Evolutionary conservation across 1,140 invertebrate species (phyloP).

Genomic region (Homalodisca vitripennis): DNA sequence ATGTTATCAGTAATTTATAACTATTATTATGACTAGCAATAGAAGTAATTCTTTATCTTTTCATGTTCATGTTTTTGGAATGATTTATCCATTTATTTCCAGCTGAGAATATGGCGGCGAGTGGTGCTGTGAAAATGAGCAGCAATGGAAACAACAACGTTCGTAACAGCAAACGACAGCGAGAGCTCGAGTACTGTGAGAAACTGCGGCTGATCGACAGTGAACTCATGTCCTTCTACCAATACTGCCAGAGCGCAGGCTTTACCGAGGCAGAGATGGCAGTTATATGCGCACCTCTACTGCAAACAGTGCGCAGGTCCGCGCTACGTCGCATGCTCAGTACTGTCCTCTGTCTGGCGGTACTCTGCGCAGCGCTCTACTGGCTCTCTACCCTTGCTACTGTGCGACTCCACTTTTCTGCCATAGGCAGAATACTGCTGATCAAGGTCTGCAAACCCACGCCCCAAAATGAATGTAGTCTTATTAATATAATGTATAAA

Average conservation of each 20-base stretch:
- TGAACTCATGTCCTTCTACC: slow-evolving; percentile 58
- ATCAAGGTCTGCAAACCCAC: no score
- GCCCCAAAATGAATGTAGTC: no score
- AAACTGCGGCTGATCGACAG: slow-evolving; percentile 49
- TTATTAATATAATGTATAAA: no score
- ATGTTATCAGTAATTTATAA: no score
- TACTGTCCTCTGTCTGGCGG: slow-evolving; percentile 48
- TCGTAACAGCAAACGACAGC: not conserved
- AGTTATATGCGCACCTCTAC: slow-evolving; percentile 62
- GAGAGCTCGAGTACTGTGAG: slow-evolving; percentile 17
- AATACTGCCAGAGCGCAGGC: slow-evolving; percentile 66
- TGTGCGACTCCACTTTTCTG: slow-evolving; percentile 58
- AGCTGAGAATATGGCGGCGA: no score
- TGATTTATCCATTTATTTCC: no score
- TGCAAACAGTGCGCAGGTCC: slow-evolving; percentile 57
- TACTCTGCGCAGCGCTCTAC: slow-evolving; percentile 50
- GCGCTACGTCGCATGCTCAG: slow-evolving; percentile 46
- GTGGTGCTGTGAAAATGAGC: no score
- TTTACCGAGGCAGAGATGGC: slow-evolving; percentile 66
- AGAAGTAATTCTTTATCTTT: no score
- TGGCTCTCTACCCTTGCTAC: slow-evolving; percentile 50
- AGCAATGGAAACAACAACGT: no score
- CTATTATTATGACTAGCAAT: no score
- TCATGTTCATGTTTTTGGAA: no score
- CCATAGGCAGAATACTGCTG: slow-evolving; percentile 60